Evolutionary conservation across 2,888 invertebrate genomes (phyloP), one percentile per base, ranked within the genome.

Genomic region (Crepidodera aurea): DNA sequence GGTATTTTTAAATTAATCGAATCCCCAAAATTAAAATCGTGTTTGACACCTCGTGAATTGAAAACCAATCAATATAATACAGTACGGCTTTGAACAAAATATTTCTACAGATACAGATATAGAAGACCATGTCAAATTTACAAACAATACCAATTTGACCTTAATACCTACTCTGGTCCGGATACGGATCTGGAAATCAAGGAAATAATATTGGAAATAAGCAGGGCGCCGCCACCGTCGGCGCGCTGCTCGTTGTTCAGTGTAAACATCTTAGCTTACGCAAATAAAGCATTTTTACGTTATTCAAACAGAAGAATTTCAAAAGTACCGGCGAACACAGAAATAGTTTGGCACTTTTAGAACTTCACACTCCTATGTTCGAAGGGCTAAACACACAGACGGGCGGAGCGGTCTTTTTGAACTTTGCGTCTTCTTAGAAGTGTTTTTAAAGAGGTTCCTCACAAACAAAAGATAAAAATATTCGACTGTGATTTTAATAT

Each of bases 391-490:
- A 68, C 62, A 73, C 71, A 71, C 69, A 53, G 4, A 13, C 34
- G 13, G 34, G 75, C 76, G 34, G 0, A 76, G 78, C 66, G 76
- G 80, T 8, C 65, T 60, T 65, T 69, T 64, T 59, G 53, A 64
- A 61, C 81, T 69, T 70, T 81, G 2, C 62, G 67, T 13, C 71
- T 82, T 19, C 70, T 83, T 16, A 81, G 83, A 1, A 75, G 58
- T 51, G 57, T 59, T 66, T 53, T 58, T 50, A 46, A 51, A 60
- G 48, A 48, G 42, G 48, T 61, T 56, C 27, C 42, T 61, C 39
- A 53, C 44, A 55, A 42, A 51, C 51, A 16, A 1, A 27, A 59
- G 62, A 59, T 59, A 59, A 51, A 62, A 51, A 55, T 55, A 40
- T 48, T 44, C 18, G 8, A 34, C 12, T 13, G 5, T 16, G 29